Evolutionary conservation across 2,888 invertebrate species (phyloP), one percentile per base, ranked within the genome.

Genomic region (Furcula furcula): DNA sequence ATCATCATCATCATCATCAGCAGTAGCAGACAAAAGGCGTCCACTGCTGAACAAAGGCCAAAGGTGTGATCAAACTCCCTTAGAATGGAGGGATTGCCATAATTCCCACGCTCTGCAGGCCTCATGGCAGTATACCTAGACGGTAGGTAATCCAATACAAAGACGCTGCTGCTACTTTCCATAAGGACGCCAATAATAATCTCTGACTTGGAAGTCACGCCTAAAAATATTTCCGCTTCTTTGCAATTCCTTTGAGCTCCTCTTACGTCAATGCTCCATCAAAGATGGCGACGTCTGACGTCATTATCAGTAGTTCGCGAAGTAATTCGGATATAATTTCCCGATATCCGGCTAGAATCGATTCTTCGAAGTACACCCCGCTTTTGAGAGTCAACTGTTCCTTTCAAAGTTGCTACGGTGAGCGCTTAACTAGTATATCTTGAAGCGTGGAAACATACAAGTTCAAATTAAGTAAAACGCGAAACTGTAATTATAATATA

Each of bases 241-340:
- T 6, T 3, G n/a, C 4, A 4, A 7, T 1, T 19, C 20, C 2
- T n/a, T n/a, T n/a, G n/a, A 14, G 7, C 9, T 29, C 9, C 14
- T 26, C n/a, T 5, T 23, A 14, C 9, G 9, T n/a, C 5, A 14
- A 14, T n/a, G 26, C 4, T 4, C 1, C 14, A 14, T 26, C n/a
- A 13, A 7, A 25, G 13, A 25, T 25, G 14, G 25, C 25, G 14
- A 51, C 51, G 36, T n/a, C 28, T 57, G 51, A 54, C 55, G 51
- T 51, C 51, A 57, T 55, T 56, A 55, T 55, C 58, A 52, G 40
- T 57, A 54, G 55, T 57, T 51, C 51, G 47, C 50, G 44, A 53
- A 59, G 59, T 59, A 59, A 58, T 56, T 57, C 57, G 55, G 55
- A 53, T 59, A 57, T 59, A 57, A 57, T 57, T 59, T 50, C 56